Base-by-base conservation (phyloP, 2,113 vertebrate species). In the Scalopus aquaticus region DNA sequence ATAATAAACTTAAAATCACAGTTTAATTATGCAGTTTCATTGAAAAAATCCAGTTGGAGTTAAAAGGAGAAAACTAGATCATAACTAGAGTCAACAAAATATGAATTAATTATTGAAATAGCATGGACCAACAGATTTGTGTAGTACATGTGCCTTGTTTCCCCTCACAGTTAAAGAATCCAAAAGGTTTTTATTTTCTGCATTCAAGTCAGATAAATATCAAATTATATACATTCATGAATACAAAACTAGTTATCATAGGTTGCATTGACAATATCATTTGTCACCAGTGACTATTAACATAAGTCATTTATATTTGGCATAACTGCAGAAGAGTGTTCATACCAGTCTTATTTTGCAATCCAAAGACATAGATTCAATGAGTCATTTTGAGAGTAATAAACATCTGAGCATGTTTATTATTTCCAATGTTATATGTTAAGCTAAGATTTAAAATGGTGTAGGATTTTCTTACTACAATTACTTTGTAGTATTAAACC, bases 281-380 rank as follows among this genome's bases (percentile, higher is more conserved):
- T 97, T 98, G 92, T 97, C 95, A 97, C 70, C 76, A 91, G 46
- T 81, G 88, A 62, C 81, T 98, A 90, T 90, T 97, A 83, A 95
- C 91, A 82, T 87, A 97, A 95, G 89, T 94, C 91, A 95, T 95
- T 96, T 96, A 91, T 87, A 93, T 97, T 96, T 96, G 96, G 26
- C 93, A 94, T 95, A 94, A 88, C 44, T 64, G 62, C 91, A 97
- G 98, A 98, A 97, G 85, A 95, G 67, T 54, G 95, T 97, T 83
- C 78, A 94, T 97, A 80, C 93, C 89, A 95, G 35, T 93, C 89
- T 95, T 93, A 93, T 97, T 69, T 32, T 42, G 15, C 67, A 19
- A 20, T 92, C 67, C 88, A 37, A 92, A 95, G 90, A 37, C 13
- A 60, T 16, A 85, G 82, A 86, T 11, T 7, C 19, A 74, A 5